Conservation (phyloP, 1,140 invertebrate species). For the Rhagoletis pomonella region DNA sequence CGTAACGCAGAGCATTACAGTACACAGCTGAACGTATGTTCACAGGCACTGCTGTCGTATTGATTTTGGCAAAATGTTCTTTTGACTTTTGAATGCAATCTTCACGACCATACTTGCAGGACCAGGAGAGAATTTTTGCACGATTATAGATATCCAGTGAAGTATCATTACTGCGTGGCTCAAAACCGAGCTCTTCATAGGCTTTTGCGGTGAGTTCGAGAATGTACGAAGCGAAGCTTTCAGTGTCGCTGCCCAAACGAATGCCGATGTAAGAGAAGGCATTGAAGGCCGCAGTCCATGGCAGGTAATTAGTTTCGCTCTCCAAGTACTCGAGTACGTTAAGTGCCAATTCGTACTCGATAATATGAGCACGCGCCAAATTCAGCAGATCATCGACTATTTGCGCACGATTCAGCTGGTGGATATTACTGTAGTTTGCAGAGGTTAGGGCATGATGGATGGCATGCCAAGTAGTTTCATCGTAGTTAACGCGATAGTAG, state of each 20-base stretch:
- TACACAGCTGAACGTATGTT: slow-evolving; percentile 79
- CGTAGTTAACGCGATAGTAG: slow-evolving; percentile 88
- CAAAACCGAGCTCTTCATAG: slow-evolving; percentile 68
- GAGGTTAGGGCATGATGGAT: slow-evolving; percentile 77
- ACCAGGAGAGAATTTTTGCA: slow-evolving; percentile 75
- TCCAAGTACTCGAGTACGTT: slow-evolving; percentile 78
- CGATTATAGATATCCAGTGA: slow-evolving; percentile 72
- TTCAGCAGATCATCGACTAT: slow-evolving; percentile 87
- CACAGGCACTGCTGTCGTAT: slow-evolving; percentile 69
- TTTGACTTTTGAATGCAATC: slow-evolving; percentile 74
- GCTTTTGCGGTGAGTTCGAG: slow-evolving; percentile 62
- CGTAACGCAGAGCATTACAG: slow-evolving; percentile 76
- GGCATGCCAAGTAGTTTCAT: slow-evolving; percentile 80
- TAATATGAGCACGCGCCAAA: slow-evolving; percentile 74
- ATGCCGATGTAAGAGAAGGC: slow-evolving; percentile 74
- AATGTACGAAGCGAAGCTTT: slow-evolving; percentile 65
- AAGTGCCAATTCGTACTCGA: slow-evolving; percentile 76
- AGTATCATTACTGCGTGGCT: slow-evolving; percentile 57
- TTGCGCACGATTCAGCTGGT: slow-evolving; percentile 85
- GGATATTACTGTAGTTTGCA: slow-evolving; percentile 76
- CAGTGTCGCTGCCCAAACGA: slow-evolving; percentile 65
- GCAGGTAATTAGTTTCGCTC: slow-evolving; percentile 79
- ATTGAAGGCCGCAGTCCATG: slow-evolving; percentile 79
- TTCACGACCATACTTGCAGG: slow-evolving; percentile 75
- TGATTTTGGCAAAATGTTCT: slow-evolving; percentile 64